These are phyloP conservation scores for Himalopsyche japonica DNA, from an alignment of 2,888 invertebrate genomes.

Conservation along the genomic window DNA sequence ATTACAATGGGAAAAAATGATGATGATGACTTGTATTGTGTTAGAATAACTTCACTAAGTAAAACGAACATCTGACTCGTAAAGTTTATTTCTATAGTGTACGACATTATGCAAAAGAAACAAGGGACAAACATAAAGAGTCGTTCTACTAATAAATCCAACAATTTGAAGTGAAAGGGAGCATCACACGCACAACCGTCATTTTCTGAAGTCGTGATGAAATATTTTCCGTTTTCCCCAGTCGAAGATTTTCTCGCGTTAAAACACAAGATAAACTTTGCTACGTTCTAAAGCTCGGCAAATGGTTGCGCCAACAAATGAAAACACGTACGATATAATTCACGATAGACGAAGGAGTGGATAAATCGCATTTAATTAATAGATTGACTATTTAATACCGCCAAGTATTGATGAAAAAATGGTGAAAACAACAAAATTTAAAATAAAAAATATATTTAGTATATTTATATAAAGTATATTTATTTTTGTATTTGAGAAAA, in stretches of 20 bases:
- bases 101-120: neutral
- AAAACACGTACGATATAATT: neutral
- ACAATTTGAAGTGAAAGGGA: neutral
- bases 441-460: too few species aligned
- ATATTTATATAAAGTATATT: too few species aligned
- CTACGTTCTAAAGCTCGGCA: neutral
- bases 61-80: neutral
- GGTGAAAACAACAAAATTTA: too few species aligned
- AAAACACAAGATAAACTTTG: conserved; percentile 1
- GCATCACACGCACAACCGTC: neutral
- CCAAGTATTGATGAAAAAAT: too few species aligned
- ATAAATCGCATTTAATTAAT: too few species aligned
- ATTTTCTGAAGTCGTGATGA: neutral
- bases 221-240: neutral
- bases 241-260: neutral
- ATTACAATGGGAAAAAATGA: too few species aligned
- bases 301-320: neutral
- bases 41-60: neutral
- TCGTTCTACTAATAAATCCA: neutral
- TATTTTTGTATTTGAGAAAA: too few species aligned
- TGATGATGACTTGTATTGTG: too few species aligned
- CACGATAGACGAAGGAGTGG: neutral
- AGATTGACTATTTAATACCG: too few species aligned
- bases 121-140: neutral
- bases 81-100: neutral